Base-by-base conservation (phyloP, 2,888 invertebrate species). In the Thyatira batis region DNA sequence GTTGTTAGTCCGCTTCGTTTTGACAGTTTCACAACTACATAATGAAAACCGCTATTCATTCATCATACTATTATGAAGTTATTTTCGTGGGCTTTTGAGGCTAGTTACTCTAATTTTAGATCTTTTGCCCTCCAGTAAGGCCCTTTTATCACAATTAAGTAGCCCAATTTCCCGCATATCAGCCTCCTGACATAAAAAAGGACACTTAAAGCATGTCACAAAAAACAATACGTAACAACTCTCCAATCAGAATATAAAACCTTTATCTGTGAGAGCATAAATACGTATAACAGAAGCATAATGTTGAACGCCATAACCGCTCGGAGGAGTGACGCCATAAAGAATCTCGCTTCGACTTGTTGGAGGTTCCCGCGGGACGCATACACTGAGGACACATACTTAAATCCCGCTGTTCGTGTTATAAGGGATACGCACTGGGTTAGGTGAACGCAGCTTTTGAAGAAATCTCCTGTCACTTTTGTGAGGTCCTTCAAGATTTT, bases 321-420 rank as follows among this genome's bases (percentile, higher is more conserved):
- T 25, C 48, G 20, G 17, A 46, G 48, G 39, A 33, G 57, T 55
- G 61, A 44, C 60, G 64, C 59, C 53, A 59, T 70, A 69, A 71
- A 64, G 61, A 63, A 65, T 58, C 60, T 57, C 60, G 58, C 55
- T 55, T 51, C 48, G 59, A 61, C 54, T 60, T 59, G 59, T 58
- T 63, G 56, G 63, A 57, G 59, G 54, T 57, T 65, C 76, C 65
- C 74, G 3, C 3, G 75, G 71, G 76, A 73, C 55, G 51, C 67
- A 62, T 69, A 63, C 63, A 51, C 63, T 13, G 57, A 61, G 58
- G 69, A 65, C 67, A 59, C 64, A 53, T 54, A 59, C 60, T 62
- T 57, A 56, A 58, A 55, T 58, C 55, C 51, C 52, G 56, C 27
- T 28, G 48, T 48, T 55, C 51, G 54, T 53, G 46, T 46, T 52